Evolutionary conservation across 2,797 vertebrate genomes (phyloP), one percentile per base, ranked within the genome.

Genomic region (Acropternis orthonyx): DNA sequence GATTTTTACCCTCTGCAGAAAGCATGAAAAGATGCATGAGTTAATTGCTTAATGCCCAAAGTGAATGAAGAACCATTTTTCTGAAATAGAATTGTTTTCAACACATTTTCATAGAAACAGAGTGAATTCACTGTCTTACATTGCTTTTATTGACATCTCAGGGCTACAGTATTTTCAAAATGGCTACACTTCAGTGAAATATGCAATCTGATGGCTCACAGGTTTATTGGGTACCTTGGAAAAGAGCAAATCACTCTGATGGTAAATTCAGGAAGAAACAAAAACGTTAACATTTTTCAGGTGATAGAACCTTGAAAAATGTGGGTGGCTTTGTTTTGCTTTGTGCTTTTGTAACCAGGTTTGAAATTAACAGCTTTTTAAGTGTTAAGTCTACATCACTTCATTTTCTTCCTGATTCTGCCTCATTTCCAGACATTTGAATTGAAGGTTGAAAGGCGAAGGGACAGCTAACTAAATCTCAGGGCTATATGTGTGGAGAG

Each of bases 101-200:
- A 92, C 94, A 91, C 3, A 63, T 23, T 65, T 32, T 88, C 51
- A 71, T 41, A 22, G 37, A 80, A 95, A 88, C 13, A 61, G 8
- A 52, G 48, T 76, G 89, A 81, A 90, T 69, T 15, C 24, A 56
- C 14, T 11, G 12, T 37, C 36, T 95, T 80, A 4, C 49, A 18
- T 87, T 75, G 21, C 56, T 81, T 75, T 92, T 75, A 84, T 28
- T 62, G 63, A 51, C 75, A 43, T 52, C 24, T 89, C 48, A 92
- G 52, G 58, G 61, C 67, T 92, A 48, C 27, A 59, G 10, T 72
- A 30, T 74, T 78, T 94, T 88, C 63, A 89, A 94, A 48, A 85
- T 72, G 67, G 37, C 46, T 96, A n/a, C n/a, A 69, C 26, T 69
- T 94, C 49, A 85, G 48, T 12, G 43, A 96, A 96, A 86, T 24